Percentiles rank a stretch among this genome's conserved stretches.
Evolutionary conservation across 2,113 vertebrate genomes (phyloP).

Genomic region (Isichthys henryi): DNA sequence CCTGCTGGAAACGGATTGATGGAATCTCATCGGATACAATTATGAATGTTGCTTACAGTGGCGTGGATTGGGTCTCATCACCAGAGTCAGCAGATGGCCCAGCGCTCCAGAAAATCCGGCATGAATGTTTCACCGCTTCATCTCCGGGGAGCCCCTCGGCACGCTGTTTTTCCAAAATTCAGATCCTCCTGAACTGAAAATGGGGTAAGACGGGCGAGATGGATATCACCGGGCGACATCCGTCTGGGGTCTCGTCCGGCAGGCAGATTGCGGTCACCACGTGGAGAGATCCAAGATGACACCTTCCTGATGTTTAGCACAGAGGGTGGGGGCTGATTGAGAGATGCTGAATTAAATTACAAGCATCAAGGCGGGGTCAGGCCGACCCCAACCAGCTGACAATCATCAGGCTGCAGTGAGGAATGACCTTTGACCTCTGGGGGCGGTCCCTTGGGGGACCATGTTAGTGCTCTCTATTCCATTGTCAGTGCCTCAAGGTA

Average conservation of each 20-base stretch:
- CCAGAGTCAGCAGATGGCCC: slow-evolving; percentile 7
- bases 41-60: background rate
- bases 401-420: background rate
- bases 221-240: background rate
- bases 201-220: background rate
- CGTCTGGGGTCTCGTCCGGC: background rate
- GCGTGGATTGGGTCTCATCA: background rate
- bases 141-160: background rate
- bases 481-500: background rate
- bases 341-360: background rate
- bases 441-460: background rate
- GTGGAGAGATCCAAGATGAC: background rate
- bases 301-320: background rate
- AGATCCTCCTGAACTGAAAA: background rate
- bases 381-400: background rate
- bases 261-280: background rate
- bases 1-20: background rate
- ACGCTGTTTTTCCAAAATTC: background rate
- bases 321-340: background rate
- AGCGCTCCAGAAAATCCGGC: background rate
- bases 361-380: background rate
- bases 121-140: slow-evolving; percentile 14
- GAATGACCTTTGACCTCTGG: background rate
- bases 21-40: background rate
- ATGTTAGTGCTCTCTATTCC: background rate